Evolutionary conservation across 2,113 vertebrate species (phyloP).

Genomic region (Notothenia coriiceps): DNA sequence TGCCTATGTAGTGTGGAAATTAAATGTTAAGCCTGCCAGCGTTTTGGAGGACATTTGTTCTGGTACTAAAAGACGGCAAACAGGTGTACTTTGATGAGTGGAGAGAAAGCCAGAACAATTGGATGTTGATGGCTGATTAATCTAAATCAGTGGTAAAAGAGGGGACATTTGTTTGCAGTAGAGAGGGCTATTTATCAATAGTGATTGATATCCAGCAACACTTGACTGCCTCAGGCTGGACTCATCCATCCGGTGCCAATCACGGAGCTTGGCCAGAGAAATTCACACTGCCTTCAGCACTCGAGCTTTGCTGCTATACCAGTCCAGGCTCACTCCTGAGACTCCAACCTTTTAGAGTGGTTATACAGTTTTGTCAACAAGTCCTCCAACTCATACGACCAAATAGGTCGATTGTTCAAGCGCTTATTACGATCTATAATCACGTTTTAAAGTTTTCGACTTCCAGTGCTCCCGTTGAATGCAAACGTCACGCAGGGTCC

Average conservation of each 20-base stretch:
- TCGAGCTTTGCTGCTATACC: conserved; percentile 11
- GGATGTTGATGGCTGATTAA: conserved; percentile 73
- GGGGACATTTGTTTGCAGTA: conserved; percentile 71
- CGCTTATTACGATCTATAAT: too few species aligned
- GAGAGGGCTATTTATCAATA: conserved; percentile 72
- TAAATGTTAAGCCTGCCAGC: conserved; percentile 21
- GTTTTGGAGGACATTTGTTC: conserved; percentile 52
- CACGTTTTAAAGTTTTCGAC: too few species aligned
- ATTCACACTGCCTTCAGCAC: conserved; percentile 50
- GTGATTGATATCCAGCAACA: conserved; percentile 76
- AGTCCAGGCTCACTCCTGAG: conserved; percentile 17
- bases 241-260: conserved; percentile 74
- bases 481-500: too few species aligned
- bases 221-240: conserved; percentile 67
- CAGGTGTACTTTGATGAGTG: conserved; percentile 71
- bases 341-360: not conserved
- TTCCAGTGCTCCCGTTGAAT: too few species aligned
- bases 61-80: conserved; percentile 45
- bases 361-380: not conserved
- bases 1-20: conserved; percentile 1
- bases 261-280: conserved; percentile 64
- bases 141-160: conserved; percentile 73
- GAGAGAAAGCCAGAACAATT: conserved; percentile 41
- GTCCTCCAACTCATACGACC: too few species aligned
- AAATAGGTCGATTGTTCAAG: too few species aligned